Percentiles rank a stretch among this genome's conserved stretches.
phyloP scores from a whole-genome alignment of 2,797 vertebrate species.

The Poeciliopsis gracilis region DNA sequence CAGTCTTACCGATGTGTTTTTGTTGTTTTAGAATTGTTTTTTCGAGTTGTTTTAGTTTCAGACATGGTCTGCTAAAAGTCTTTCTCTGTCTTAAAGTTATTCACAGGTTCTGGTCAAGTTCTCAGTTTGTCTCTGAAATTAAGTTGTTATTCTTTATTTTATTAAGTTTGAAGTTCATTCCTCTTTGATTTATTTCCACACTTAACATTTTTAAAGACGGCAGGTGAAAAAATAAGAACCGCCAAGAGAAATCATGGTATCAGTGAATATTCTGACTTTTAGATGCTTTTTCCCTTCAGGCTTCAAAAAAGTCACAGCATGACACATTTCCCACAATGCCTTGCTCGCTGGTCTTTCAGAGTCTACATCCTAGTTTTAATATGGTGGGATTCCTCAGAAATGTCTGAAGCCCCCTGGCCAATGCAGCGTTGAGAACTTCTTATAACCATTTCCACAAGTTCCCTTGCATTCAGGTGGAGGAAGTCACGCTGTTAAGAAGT shows the following conservation, averaged over 20 bases:
- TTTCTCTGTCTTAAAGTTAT: background rate
- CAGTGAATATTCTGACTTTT: background rate
- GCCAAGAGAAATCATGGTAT: background rate
- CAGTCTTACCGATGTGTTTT: too few species aligned
- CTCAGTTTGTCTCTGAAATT: background rate
- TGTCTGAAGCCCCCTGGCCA: background rate
- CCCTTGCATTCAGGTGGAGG: slow-evolving; percentile 19
- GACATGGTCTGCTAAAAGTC: background rate
- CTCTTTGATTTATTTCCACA: background rate
- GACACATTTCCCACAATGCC: slow-evolving; percentile 10
- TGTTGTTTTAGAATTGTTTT: too few species aligned
- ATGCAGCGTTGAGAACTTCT: slow-evolving; percentile 19
- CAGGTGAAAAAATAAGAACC: background rate
- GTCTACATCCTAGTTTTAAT: background rate
- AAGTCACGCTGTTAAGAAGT: slow-evolving; percentile 32
- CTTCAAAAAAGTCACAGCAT: background rate
- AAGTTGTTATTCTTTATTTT: background rate
- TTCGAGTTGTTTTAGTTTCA: background rate
- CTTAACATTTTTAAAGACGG: background rate
- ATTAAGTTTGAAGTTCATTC: background rate
- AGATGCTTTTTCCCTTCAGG: background rate
- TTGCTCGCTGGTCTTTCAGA: slow-evolving; percentile 1
- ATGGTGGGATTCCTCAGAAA: background rate
- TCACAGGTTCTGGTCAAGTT: too few species aligned
- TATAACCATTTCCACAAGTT: slow-evolving; percentile 13